phyloP scores from a whole-genome alignment of 2,888 invertebrate species.

The Acheta domesticus region DNA sequence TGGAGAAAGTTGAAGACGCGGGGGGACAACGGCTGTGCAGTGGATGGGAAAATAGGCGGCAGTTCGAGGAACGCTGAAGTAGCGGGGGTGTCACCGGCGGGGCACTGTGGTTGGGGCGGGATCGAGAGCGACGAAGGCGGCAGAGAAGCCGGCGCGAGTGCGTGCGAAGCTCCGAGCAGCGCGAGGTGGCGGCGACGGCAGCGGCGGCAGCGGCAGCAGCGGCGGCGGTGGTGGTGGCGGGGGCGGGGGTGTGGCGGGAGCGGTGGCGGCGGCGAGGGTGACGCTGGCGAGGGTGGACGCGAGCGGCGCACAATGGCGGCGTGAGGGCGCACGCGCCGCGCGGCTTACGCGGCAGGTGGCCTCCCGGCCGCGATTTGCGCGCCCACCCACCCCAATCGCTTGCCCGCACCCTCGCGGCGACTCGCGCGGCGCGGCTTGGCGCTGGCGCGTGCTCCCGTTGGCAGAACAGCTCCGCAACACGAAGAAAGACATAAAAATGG shows the following conservation, averaged over 20 bases:
- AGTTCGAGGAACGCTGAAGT: too few species aligned
- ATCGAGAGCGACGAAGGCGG: background rate
- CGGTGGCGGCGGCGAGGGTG: background rate
- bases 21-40: too few species aligned
- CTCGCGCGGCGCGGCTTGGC: background rate
- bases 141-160: background rate
- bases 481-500: too few species aligned
- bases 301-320: background rate
- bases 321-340: conserved; percentile 18
- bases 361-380: background rate
- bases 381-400: background rate
- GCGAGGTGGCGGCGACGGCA: background rate
- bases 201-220: too few species aligned
- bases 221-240: background rate
- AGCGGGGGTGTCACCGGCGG: background rate
- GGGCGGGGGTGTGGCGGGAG: background rate
- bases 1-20: too few species aligned
- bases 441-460: background rate
- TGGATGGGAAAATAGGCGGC: too few species aligned
- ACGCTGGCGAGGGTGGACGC: background rate
- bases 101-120: background rate
- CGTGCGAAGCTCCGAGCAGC: background rate
- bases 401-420: background rate
- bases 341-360: conserved; percentile 1
- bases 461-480: too few species aligned